phyloP scores from a whole-genome alignment of 2,113 vertebrate genomes.

The Sakesphorus luctuosus region DNA sequence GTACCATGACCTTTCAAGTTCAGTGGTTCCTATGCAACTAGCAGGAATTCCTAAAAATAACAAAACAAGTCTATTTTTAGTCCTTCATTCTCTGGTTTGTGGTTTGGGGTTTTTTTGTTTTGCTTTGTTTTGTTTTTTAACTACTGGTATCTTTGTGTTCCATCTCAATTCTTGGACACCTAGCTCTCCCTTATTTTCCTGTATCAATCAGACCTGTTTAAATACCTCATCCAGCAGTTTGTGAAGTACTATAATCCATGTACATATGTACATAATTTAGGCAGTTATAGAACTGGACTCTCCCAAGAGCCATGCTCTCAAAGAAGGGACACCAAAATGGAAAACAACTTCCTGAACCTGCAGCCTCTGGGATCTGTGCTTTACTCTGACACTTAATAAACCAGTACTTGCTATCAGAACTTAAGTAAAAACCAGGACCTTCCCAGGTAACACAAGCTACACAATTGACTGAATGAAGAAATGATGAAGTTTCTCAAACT shows the following conservation, averaged over 20 bases:
- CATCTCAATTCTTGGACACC: not conserved
- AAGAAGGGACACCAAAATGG: not conserved
- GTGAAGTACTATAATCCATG: not conserved
- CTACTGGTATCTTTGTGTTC: not conserved
- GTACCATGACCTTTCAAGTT: not conserved
- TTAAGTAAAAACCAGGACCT: not conserved
- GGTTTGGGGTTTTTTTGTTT: not conserved
- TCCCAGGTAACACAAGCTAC: not conserved
- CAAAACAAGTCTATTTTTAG: conserved; percentile 7
- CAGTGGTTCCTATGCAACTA: not conserved
- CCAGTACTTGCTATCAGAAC: not conserved
- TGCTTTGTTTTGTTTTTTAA: not conserved
- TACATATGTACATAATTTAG: not conserved
- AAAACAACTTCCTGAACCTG: not conserved
- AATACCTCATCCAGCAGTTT: not conserved
- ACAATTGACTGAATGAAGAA: not conserved
- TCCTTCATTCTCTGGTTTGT: not conserved
- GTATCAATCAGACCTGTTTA: not conserved
- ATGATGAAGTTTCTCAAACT: not conserved
- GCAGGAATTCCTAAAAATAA: conserved; percentile 8
- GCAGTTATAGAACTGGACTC: not conserved
- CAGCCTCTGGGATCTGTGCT: not conserved
- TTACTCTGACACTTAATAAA: not conserved
- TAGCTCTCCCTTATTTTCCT: not conserved
- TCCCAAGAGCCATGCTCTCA: not conserved